Percentiles rank a stretch among this genome's conserved stretches.
These are phyloP conservation scores for Latrodectus hesperus DNA, from an alignment of 2,888 invertebrate genomes.

Conservation along the genomic window DNA sequence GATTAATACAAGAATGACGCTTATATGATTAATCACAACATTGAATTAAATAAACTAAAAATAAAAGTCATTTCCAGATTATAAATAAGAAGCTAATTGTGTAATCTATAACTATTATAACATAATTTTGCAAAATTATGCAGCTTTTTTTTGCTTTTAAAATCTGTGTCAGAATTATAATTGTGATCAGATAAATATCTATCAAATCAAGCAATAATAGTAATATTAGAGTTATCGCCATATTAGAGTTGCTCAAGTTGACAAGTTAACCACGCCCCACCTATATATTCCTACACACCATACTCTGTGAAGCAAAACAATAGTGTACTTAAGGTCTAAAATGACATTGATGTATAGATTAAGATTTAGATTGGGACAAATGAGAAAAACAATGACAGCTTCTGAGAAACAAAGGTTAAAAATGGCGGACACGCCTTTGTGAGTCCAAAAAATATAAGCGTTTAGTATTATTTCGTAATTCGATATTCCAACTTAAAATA, in stretches of 20 bases:
- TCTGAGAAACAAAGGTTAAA: neutral
- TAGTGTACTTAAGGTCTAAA: neutral
- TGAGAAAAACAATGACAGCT: neutral
- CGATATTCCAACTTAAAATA: too few species aligned
- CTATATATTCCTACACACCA: neutral
- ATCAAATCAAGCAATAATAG: neutral
- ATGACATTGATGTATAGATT: conserved; percentile 2
- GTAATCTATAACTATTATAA: too few species aligned
- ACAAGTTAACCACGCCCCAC: conserved; percentile 3
- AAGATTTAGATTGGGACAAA: neutral
- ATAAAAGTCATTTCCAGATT: too few species aligned
- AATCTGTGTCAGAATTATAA: neutral
- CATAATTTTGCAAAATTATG: too few species aligned
- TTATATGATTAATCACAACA: too few species aligned
- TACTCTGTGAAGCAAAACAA: neutral
- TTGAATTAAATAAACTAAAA: too few species aligned
- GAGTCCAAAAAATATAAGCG: neutral
- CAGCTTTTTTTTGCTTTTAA: neutral
- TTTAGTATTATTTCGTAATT: too few species aligned
- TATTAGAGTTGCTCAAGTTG: neutral
- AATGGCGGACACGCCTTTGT: neutral
- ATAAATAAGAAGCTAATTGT: too few species aligned
- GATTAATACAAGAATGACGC: too few species aligned
- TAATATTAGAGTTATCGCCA: neutral
- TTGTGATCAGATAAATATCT: neutral